Conservation (phyloP, 2,797 vertebrate genomes). For the Pteronotus mesoamericanus region DNA sequence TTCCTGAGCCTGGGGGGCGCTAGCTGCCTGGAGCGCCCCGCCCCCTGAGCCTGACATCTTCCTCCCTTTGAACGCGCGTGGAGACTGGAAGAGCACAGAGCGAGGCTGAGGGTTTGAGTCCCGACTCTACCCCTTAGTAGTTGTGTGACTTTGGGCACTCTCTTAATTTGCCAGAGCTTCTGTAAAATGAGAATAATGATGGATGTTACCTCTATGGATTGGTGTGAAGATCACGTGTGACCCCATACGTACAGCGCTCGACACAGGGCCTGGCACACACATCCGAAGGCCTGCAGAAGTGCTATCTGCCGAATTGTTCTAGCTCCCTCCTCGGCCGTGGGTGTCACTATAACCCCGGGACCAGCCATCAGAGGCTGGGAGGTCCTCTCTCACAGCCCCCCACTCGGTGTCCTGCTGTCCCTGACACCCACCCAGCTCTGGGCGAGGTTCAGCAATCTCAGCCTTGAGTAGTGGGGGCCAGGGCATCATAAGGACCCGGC, state of each 20-base stretch:
- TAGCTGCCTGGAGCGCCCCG: neutral
- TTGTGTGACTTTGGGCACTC: constrained; percentile 28
- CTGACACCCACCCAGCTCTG: neutral
- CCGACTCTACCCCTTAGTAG: neutral
- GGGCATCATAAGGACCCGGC: neutral
- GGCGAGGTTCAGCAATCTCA: neutral
- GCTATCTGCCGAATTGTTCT: neutral
- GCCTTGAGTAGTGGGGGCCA: neutral
- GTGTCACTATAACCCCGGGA: neutral
- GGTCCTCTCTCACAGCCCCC: neutral
- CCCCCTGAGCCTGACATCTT: neutral
- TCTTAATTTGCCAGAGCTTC: neutral
- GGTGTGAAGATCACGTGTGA: neutral
- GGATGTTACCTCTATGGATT: neutral
- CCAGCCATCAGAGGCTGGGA: neutral
- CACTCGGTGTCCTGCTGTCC: neutral
- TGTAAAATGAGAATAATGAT: constrained; percentile 16
- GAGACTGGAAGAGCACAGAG: neutral
- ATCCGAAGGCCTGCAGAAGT: neutral
- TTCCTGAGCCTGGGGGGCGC: neutral
- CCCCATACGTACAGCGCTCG: neutral
- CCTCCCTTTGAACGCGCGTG: neutral
- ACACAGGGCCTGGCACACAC: neutral
- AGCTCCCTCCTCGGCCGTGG: neutral
- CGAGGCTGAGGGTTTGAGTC: neutral